Conservation (phyloP, 1,140 invertebrate species). For the Papilio glaucus region DNA sequence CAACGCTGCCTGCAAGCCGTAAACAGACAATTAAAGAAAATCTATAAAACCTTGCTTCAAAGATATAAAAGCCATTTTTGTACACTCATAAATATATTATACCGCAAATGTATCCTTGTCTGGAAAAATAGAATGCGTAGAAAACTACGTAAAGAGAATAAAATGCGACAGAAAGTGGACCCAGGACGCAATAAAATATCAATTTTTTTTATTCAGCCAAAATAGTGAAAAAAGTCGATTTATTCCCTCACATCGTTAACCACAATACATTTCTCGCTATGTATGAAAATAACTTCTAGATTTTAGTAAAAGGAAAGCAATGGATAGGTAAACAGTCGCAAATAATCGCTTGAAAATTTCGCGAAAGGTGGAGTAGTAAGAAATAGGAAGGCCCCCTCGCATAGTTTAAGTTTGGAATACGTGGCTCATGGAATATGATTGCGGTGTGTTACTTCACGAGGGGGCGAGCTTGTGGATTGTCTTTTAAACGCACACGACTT, state of each 20-base stretch:
- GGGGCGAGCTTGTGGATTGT: conserved; percentile 35
- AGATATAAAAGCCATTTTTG: conserved; percentile 27
- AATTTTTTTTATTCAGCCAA: conserved; percentile 67
- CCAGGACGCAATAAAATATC: conserved; percentile 79
- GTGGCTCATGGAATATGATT: conserved; percentile 57
- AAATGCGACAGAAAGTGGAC: conserved; percentile 76
- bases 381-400: conserved; percentile 49
- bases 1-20: conserved; percentile 41
- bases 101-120: conserved; percentile 45
- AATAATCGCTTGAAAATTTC: conserved; percentile 19
- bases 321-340: conserved; percentile 32
- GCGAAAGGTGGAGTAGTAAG: conserved; percentile 25
- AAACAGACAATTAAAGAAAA: conserved; percentile 32
- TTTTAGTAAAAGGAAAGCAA: conserved; percentile 22
- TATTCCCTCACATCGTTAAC: not conserved
- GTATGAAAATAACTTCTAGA: not conserved
- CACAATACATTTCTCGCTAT: conserved; percentile 42
- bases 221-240: conserved; percentile 26
- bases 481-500: conserved; percentile 17
- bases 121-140: conserved; percentile 59
- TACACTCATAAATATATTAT: not conserved
- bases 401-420: conserved; percentile 68
- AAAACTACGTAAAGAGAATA: conserved; percentile 71
- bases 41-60: not conserved
- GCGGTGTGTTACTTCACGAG: conserved; percentile 44